phyloP scores from a whole-genome alignment of 2,113 vertebrate species.

The Tympanuchus pallidicinctus region DNA sequence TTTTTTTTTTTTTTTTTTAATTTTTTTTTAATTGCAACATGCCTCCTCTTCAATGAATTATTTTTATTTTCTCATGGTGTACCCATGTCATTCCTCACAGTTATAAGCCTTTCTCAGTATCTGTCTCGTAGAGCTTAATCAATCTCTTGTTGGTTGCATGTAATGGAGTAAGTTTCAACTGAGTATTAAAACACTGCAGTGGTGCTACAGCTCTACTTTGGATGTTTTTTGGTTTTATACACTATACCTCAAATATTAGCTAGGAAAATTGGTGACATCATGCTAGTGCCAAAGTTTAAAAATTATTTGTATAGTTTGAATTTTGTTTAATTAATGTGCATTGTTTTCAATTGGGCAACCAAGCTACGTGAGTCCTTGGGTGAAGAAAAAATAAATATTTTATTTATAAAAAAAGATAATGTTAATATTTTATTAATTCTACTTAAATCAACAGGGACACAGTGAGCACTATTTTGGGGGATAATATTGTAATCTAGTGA shows the following conservation, averaged over 20 bases:
- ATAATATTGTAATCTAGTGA: neutral
- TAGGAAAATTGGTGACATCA: neutral
- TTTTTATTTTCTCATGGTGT: neutral
- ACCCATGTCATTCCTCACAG: neutral
- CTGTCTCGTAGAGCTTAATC: slow-evolving; percentile 55
- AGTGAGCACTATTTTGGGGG: neutral
- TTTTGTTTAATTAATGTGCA: neutral
- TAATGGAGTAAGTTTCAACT: neutral
- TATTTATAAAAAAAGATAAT: too few species aligned
- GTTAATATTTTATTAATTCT: neutral
- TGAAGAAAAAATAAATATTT: neutral
- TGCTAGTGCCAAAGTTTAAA: neutral
- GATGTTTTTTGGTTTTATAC: neutral
- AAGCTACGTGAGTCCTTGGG: neutral
- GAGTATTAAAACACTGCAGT: neutral
- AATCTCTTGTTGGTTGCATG: slow-evolving; percentile 1
- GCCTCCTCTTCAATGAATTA: slow-evolving; percentile 13
- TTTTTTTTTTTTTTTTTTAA: neutral
- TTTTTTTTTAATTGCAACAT: neutral
- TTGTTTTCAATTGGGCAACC: neutral
- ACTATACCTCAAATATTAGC: neutral
- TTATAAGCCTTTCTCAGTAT: slow-evolving; percentile 51
- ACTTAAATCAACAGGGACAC: neutral
- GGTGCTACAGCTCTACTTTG: neutral
- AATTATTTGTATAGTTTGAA: neutral